Conservation (phyloP, 2,888 invertebrate species). For the Spicauda simplicius region DNA sequence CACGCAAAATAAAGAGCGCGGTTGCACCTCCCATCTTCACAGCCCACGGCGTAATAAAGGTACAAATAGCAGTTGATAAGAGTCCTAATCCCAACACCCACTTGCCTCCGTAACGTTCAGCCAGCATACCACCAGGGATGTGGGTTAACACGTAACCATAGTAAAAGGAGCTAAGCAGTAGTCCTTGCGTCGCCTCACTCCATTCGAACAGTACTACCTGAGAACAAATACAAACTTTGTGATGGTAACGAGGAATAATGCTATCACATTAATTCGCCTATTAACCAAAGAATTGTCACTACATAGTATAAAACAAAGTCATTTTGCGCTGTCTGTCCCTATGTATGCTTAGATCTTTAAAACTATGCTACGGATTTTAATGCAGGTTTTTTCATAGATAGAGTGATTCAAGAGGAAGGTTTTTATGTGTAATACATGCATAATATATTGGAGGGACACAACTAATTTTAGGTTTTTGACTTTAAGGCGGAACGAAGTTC, state of each 20-base stretch:
- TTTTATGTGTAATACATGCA: no score
- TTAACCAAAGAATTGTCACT: no score
- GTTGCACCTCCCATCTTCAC: slow-evolving; percentile 84
- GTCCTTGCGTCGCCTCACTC: slow-evolving; percentile 89
- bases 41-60: slow-evolving; percentile 90
- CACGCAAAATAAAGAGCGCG: slow-evolving; percentile 82
- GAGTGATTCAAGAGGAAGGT: no score
- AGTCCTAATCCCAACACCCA: slow-evolving; percentile 92
- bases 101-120: slow-evolving; percentile 93
- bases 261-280: no score
- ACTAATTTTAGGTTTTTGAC: no score
- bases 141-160: slow-evolving; percentile 94
- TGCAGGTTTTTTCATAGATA: no score
- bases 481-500: no score
- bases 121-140: slow-evolving; percentile 92
- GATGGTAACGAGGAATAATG: not conserved
- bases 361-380: no score
- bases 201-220: slow-evolving; percentile 81
- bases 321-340: no score
- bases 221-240: slow-evolving; percentile 13
- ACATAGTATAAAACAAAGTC: no score
- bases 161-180: slow-evolving; percentile 93
- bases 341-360: no score
- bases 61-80: slow-evolving; percentile 91
- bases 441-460: no score